A percentile compares a stretch with the other conserved stretches of the same genome.
phyloP scores from a whole-genome alignment of 2,888 invertebrate species.

The Zelleria hepariella region DNA sequence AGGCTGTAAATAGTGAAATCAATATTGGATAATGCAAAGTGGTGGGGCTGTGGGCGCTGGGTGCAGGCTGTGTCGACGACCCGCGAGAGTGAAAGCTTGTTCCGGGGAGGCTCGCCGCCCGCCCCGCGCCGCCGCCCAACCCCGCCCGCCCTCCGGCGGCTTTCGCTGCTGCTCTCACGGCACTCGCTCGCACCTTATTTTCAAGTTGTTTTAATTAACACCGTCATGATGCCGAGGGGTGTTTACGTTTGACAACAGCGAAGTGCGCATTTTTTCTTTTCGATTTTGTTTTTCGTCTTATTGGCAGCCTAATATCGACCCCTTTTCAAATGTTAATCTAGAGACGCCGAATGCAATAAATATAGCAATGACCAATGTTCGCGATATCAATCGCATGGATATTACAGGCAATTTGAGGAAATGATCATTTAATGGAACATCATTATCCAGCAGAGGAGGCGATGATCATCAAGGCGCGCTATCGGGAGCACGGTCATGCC shows the following conservation, averaged over 20 bases:
- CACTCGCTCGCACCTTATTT: conserved; percentile 48
- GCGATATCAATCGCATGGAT: neutral
- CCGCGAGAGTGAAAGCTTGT: conserved; percentile 66
- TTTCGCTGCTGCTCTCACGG: conserved; percentile 66
- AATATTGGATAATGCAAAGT: conserved; percentile 61
- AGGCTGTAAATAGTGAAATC: conserved; percentile 64
- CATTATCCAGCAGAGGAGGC: conserved; percentile 3
- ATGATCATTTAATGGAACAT: conserved; percentile 16
- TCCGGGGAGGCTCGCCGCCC: conserved; percentile 52
- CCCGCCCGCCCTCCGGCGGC: conserved; percentile 55
- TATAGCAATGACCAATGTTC: neutral
- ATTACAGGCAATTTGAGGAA: neutral
- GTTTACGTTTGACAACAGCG: conserved; percentile 7
- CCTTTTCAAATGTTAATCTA: neutral
- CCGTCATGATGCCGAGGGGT: conserved; percentile 1
- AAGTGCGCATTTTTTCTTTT: conserved; percentile 12
- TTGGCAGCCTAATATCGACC: neutral
- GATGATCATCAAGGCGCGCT: neutral
- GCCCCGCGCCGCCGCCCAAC: conserved; percentile 42
- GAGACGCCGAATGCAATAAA: neutral
- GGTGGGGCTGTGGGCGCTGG: conserved; percentile 25
- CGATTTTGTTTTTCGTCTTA: neutral
- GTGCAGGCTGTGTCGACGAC: conserved; percentile 59
- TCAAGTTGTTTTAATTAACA: conserved; percentile 42
- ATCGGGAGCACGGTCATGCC: conserved; percentile 44